Percentiles rank a stretch among this genome's conserved stretches.
Evolutionary conservation across 2,797 vertebrate species (phyloP).

Genomic region (Syngnathus rostellatus): DNA sequence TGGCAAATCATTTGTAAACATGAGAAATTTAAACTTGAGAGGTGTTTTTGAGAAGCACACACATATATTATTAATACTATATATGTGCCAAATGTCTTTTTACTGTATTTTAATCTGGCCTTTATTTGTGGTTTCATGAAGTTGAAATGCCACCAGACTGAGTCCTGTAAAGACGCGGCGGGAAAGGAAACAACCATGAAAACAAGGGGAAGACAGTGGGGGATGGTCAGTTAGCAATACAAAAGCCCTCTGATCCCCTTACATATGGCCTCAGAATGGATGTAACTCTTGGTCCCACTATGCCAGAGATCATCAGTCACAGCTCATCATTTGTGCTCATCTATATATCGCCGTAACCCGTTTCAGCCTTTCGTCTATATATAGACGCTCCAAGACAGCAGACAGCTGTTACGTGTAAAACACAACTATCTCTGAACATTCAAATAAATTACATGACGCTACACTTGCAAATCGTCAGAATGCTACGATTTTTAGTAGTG

Average conservation of each 20-base stretch:
- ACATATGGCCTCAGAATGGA: constrained; percentile 24
- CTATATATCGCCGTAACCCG: constrained; percentile 2
- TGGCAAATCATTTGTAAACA: too few relatives aligned
- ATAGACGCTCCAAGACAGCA: too few relatives aligned
- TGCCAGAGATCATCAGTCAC: constrained; percentile 47
- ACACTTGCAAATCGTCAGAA: too few relatives aligned
- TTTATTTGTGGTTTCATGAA: constrained; percentile 25
- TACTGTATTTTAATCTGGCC: constrained; percentile 7
- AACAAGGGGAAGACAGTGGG: constrained; percentile 60
- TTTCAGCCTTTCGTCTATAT: too few relatives aligned
- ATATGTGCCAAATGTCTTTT: background rate
- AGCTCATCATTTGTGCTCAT: constrained; percentile 24
- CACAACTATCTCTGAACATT: too few relatives aligned
- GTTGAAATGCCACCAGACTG: constrained; percentile 59
- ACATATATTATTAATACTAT: background rate
- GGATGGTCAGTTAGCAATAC: constrained; percentile 34
- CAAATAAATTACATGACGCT: too few relatives aligned
- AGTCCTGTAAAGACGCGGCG: constrained; percentile 39
- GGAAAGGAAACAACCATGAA: constrained; percentile 54
- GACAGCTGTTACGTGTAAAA: too few relatives aligned
- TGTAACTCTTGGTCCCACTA: constrained; percentile 24
- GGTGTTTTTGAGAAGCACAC: background rate
- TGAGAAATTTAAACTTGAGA: too few relatives aligned
- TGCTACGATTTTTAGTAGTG: too few relatives aligned
- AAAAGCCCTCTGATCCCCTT: constrained; percentile 21